Base-by-base conservation (phyloP, 2,888 invertebrate species). In the Lepeophtheirus nordmannii region DNA sequence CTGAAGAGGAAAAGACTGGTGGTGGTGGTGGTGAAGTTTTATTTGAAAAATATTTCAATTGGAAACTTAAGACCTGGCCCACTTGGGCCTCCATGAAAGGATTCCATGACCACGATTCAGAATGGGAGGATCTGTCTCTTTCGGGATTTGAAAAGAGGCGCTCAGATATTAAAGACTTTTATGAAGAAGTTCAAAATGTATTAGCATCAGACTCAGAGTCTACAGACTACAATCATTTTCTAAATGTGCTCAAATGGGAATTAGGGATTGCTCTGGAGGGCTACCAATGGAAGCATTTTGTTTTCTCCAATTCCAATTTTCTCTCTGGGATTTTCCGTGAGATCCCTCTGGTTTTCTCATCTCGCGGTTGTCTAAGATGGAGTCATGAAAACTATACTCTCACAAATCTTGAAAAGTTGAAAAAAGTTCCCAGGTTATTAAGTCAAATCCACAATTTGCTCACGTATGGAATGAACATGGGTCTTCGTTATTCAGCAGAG, bases 141-240 rank as follows among this genome's bases (percentile, higher is more conserved):
- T 14, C 14, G n/a, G 53, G 53, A n/a, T 46, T 46, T 46, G n/a
- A 46, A 17, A 46, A 17, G 53, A 46, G 14, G 5, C 53, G 53
- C 53, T 46, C 53, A n/a, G 53, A 46, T 17, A 17, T 46, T n/a
- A 46, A 17, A 46, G 53, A n/a, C 53, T 46, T 46, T 46, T 46
- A 46, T 17, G 17, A 46, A n/a, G 53, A 46, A 17, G 53, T 17
- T 17, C n/a, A 14, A 14, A 46, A 17, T n/a, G 5, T 46, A 14
- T 46, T 46, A 17, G 14, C 10, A 14, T 46, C n/a, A 1, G 14
- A 14, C 8, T n/a, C 53, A 46, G n/a, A n/a, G n/a, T 46, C 53
- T 8, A 14, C 53, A 8, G 53, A 46, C n/a, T 1, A 46, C 5
- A 17, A 46, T 14, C 53, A 46, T 17, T 46, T n/a, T 46, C 53